Percentiles rank a stretch among this genome's conserved stretches.
phyloP scores from a whole-genome alignment of 1,140 invertebrate species.

The Heliconius melpomene region DNA sequence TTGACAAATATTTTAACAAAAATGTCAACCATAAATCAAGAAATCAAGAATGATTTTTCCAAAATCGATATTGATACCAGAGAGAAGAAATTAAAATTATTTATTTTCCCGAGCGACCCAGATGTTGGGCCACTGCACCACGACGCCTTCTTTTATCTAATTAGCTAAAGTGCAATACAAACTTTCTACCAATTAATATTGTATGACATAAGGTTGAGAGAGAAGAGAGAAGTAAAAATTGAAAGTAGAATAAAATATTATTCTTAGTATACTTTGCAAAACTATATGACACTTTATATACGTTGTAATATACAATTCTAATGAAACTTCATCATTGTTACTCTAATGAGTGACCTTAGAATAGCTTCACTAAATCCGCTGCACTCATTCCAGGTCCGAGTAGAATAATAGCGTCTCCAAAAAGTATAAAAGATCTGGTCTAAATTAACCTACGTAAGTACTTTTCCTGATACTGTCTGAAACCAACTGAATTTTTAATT shows the following conservation, averaged over 20 bases:
- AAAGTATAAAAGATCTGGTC: slow-evolving; percentile 25
- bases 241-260: too few species aligned
- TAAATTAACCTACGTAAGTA: slow-evolving; percentile 54
- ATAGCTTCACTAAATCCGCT: slow-evolving; percentile 23
- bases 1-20: background rate
- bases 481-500: slow-evolving; percentile 70
- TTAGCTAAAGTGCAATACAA: too few species aligned
- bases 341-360: slow-evolving; percentile 3
- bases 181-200: too few species aligned
- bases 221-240: too few species aligned
- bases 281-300: background rate
- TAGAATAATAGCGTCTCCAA: slow-evolving; percentile 26
- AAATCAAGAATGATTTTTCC: background rate
- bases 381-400: slow-evolving; percentile 18
- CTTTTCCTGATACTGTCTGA: slow-evolving; percentile 58
- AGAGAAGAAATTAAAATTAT: too few species aligned
- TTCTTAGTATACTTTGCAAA: too few species aligned
- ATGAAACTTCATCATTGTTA: background rate
- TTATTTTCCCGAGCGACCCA: too few species aligned
- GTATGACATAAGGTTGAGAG: too few species aligned
- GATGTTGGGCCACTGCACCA: too few species aligned
- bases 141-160: too few species aligned
- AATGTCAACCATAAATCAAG: background rate
- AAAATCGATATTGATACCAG: background rate
- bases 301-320: background rate